Percentiles rank a stretch among this genome's conserved stretches.
Evolutionary conservation across 2,888 invertebrate species (phyloP).

Genomic region (Leucania comma): DNA sequence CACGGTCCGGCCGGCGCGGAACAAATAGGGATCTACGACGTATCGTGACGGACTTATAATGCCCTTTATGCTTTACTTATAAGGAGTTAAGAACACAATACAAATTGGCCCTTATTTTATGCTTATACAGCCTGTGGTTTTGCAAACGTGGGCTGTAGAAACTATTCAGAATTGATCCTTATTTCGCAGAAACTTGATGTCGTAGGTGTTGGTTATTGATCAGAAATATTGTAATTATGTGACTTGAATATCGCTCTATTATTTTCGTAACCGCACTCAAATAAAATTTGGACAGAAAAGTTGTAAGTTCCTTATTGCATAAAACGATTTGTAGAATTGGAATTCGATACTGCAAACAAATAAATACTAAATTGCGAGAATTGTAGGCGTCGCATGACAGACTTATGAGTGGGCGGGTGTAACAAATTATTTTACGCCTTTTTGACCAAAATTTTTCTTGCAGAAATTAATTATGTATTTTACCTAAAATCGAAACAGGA

Average conservation of each 20-base stretch:
- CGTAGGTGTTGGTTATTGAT: conserved; percentile 44
- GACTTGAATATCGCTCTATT: conserved; percentile 23
- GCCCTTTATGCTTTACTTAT: conserved; percentile 52
- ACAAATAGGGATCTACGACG: conserved; percentile 36
- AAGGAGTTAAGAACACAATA: conserved; percentile 49
- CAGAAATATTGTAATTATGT: conserved; percentile 29
- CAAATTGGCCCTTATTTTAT: conserved; percentile 56
- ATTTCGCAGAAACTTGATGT: conserved; percentile 30
- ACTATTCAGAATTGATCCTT: conserved; percentile 8
- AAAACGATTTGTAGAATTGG: conserved; percentile 18
- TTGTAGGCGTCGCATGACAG: conserved; percentile 45
- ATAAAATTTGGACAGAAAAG: conserved; percentile 34
- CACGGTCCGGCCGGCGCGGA: conserved; percentile 58
- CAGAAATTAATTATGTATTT: not conserved
- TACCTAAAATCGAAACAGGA: conserved; percentile 4
- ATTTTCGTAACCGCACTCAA: conserved; percentile 7
- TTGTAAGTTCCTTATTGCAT: conserved; percentile 23
- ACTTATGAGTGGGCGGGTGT: conserved; percentile 31
- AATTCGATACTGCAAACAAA: conserved; percentile 21
- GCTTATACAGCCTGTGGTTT: conserved; percentile 49
- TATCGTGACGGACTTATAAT: conserved; percentile 52
- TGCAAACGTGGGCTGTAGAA: conserved; percentile 32
- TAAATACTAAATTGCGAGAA: conserved; percentile 23
- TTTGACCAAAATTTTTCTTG: conserved; percentile 12
- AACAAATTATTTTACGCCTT: conserved; percentile 32